These are phyloP conservation scores for Margarornis squamiger DNA, from an alignment of 2,797 vertebrate genomes.

Conservation along the genomic window DNA sequence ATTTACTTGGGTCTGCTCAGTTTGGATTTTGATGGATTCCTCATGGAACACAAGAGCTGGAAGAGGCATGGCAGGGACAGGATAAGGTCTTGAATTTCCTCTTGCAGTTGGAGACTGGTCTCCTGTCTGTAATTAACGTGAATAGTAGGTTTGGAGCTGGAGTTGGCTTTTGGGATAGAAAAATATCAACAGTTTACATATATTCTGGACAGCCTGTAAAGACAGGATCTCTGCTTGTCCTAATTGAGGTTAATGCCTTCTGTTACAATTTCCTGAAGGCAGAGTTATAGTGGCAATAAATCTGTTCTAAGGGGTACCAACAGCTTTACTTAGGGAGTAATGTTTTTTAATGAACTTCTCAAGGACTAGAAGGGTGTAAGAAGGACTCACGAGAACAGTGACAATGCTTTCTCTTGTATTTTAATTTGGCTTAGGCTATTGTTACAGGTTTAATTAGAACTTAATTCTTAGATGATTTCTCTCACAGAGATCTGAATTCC, in stretches of 20 bases:
- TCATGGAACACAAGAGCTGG: background rate
- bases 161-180: background rate
- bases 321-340: background rate
- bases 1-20: background rate
- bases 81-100: background rate
- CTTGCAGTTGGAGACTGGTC: background rate
- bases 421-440: background rate
- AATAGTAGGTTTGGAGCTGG: background rate
- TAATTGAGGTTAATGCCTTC: background rate
- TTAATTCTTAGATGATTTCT: background rate
- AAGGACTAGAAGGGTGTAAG: background rate
- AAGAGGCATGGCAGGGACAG: background rate
- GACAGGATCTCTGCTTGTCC: background rate
- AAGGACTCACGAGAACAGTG: background rate
- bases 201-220: background rate
- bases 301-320: background rate
- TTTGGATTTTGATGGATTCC: background rate
- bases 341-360: background rate
- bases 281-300: background rate
- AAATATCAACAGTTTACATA: background rate
- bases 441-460: background rate
- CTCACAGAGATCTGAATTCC: background rate
- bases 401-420: background rate
- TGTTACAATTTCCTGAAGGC: background rate
- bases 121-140: background rate